Percentiles rank a stretch among this genome's conserved stretches.
Evolutionary conservation across 2,113 vertebrate genomes (phyloP).

Genomic region (Sebastes schlegelii): DNA sequence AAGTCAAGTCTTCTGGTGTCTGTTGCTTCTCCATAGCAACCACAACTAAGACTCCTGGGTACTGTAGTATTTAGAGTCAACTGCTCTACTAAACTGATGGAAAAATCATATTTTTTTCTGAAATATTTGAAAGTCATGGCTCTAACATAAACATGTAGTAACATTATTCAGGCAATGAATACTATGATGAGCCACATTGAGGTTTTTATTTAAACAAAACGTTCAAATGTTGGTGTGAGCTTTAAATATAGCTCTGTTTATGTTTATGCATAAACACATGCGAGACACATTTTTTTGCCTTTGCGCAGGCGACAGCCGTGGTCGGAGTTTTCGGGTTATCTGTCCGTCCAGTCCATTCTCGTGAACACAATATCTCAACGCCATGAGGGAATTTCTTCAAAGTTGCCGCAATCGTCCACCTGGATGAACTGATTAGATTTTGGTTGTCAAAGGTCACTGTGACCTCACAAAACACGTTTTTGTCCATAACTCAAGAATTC

Average conservation of each 20-base stretch:
- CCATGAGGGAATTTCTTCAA: no score
- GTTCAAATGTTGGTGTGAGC: background rate
- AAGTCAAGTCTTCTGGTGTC: background rate
- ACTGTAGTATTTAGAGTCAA: background rate
- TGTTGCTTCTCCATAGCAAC: background rate
- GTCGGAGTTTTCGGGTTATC: no score
- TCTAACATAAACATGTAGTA: no score
- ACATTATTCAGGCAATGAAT: background rate
- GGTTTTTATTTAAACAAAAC: background rate
- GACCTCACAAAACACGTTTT: no score
- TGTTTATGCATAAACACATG: background rate
- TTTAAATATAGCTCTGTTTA: background rate
- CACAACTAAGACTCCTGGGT: background rate
- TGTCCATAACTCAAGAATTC: no score
- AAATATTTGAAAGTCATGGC: background rate
- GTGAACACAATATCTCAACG: no score
- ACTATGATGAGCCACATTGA: background rate
- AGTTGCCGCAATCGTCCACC: no score
- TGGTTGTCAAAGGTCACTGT: no score
- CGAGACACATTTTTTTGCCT: no score
- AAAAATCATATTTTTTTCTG: background rate
- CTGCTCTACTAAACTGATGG: background rate
- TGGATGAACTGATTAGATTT: no score
- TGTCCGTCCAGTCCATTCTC: no score
- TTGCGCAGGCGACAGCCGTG: no score